Evolutionary conservation across 2,113 vertebrate genomes (phyloP).

Genomic region (Butorides virescens): DNA sequence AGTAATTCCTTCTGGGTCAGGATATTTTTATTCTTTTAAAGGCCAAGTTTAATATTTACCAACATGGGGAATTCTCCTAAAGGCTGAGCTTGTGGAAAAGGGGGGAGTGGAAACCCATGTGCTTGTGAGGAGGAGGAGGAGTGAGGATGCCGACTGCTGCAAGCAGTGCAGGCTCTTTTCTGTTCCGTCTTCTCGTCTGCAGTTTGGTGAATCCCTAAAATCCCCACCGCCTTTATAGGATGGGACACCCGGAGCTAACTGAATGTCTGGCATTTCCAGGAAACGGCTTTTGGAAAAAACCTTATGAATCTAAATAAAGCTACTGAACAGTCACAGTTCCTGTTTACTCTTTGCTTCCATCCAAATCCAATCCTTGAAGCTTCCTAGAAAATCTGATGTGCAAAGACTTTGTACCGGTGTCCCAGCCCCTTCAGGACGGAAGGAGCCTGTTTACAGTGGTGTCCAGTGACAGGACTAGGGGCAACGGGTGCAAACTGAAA

Average conservation of each 20-base stretch:
- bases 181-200: not conserved
- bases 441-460: no score
- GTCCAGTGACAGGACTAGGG: no score
- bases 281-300: not conserved
- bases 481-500: no score
- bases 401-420: not conserved
- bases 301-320: not conserved
- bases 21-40: not conserved
- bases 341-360: not conserved
- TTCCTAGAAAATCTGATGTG: rapidly evolving
- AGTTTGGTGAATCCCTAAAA: not conserved
- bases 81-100: not conserved
- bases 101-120: not conserved
- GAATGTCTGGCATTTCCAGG: not conserved
- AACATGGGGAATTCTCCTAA: not conserved
- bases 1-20: not conserved
- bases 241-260: not conserved
- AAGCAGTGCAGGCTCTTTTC: not conserved
- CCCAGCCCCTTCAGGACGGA: not conserved
- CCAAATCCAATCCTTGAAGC: not conserved
- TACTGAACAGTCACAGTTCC: not conserved
- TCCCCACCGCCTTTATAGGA: not conserved
- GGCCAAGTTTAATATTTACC: not conserved
- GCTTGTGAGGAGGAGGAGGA: not conserved
- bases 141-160: not conserved